A percentile compares a stretch with the other conserved stretches of the same genome.
Evolutionary conservation across 2,797 vertebrate genomes (phyloP).

Genomic region (Caiman crocodilus): DNA sequence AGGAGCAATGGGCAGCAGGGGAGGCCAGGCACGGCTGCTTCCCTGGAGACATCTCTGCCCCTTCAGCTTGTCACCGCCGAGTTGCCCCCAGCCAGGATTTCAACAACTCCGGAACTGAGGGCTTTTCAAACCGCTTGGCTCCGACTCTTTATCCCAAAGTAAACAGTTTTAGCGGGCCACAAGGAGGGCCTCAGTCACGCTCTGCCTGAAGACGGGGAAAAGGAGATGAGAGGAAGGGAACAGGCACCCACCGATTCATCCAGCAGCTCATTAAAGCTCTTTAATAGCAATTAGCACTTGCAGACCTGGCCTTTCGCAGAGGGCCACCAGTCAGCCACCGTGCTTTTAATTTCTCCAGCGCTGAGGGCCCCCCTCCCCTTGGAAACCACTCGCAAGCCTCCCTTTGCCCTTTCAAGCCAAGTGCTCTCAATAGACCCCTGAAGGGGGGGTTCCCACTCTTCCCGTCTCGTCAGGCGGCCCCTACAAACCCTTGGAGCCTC

Average conservation of each 20-base stretch:
- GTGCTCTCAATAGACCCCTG: background rate
- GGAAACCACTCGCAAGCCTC: background rate
- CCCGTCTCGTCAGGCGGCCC: background rate
- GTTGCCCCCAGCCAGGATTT: background rate
- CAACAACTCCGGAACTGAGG: rapidly evolving
- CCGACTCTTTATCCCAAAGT: background rate
- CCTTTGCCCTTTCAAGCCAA: background rate
- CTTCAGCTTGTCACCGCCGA: background rate
- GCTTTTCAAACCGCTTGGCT: background rate
- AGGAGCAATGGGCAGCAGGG: too few species aligned
- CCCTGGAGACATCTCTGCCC: too few species aligned
- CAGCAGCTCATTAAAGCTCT: conserved; percentile 24
- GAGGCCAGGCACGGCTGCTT: too few species aligned
- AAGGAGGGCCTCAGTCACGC: conserved; percentile 6
- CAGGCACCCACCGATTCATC: background rate
- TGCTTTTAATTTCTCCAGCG: background rate
- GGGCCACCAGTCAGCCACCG: background rate
- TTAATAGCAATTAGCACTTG: background rate
- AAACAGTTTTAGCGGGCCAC: background rate
- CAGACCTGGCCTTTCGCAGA: background rate
- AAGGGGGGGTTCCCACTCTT: background rate
- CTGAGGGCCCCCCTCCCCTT: background rate
- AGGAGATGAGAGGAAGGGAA: background rate
- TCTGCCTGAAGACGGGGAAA: background rate
- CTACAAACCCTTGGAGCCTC: too few species aligned